Conservation (phyloP, 2,113 vertebrate species). For the Esox niger region DNA sequence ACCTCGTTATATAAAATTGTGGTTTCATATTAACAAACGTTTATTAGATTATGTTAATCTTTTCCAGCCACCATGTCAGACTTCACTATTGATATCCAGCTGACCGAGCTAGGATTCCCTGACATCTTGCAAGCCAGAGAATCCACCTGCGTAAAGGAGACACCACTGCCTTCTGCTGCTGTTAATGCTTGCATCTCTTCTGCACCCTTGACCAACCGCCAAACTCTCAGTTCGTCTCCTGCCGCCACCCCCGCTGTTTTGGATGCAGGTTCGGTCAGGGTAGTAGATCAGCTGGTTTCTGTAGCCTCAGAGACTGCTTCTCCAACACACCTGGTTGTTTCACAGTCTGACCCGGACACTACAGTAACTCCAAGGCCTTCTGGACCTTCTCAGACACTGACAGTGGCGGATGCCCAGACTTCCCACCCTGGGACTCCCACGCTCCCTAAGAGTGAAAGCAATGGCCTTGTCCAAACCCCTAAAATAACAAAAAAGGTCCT, state of each 20-base stretch:
- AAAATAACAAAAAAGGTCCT: no score
- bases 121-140: conserved; percentile 35
- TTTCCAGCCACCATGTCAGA: conserved; percentile 42
- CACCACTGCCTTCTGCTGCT: conserved; percentile 15
- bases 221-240: conserved; percentile 8
- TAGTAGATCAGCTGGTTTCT: not conserved
- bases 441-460: not conserved
- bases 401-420: no score
- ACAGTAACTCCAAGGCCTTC: not conserved
- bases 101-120: conserved; percentile 71
- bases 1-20: no score
- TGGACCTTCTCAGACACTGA: not conserved
- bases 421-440: no score
- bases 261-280: not conserved
- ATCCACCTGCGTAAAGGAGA: conserved; percentile 30
- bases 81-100: conserved; percentile 74
- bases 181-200: not conserved
- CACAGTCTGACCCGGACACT: not conserved
- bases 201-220: not conserved
- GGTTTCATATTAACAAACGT: no score
- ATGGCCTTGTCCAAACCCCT: not conserved
- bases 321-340: not conserved
- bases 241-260: conserved; percentile 5
- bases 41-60: no score
- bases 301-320: conserved; percentile 5